Percentiles rank a stretch among this genome's conserved stretches.
Evolutionary conservation across 2,113 vertebrate genomes (phyloP).

Genomic region (Atractosteus spatula): DNA sequence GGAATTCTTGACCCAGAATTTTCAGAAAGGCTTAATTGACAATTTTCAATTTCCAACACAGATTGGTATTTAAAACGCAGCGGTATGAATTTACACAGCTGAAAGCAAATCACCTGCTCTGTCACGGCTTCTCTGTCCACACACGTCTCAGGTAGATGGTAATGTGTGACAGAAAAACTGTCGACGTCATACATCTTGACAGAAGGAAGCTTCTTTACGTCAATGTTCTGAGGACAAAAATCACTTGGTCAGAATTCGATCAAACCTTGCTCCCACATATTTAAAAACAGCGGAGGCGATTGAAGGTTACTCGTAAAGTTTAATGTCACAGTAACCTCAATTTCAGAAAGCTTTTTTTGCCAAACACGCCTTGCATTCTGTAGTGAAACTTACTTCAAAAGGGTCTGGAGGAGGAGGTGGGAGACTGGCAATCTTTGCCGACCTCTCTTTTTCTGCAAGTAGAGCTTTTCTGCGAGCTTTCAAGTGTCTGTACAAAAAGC

Average conservation of each 20-base stretch:
- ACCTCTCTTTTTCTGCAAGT: conserved; percentile 78
- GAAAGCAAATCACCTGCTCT: conserved; percentile 64
- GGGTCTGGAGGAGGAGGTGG: conserved; percentile 69
- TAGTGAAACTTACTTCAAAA: conserved; percentile 65
- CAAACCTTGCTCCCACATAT: too few relatives aligned
- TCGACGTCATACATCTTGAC: conserved; percentile 58
- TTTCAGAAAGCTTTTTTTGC: too few relatives aligned
- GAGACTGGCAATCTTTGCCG: conserved; percentile 77
- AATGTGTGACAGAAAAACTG: conserved; percentile 73
- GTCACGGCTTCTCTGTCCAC: conserved; percentile 69
- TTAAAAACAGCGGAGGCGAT: too few relatives aligned
- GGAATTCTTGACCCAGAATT: too few relatives aligned
- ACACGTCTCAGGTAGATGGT: conserved; percentile 66
- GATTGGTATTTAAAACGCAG: too few relatives aligned
- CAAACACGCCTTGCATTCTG: background rate
- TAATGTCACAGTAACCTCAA: too few relatives aligned
- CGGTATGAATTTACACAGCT: background rate
- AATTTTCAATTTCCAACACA: too few relatives aligned
- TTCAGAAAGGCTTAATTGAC: too few relatives aligned
- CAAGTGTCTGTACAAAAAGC: conserved; percentile 55
- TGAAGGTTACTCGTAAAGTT: too few relatives aligned
- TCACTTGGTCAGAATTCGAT: background rate
- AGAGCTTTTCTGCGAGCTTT: conserved; percentile 78
- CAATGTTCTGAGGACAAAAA: conserved; percentile 60
- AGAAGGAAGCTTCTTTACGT: conserved; percentile 45